Evolutionary conservation across 2,797 vertebrate genomes (phyloP).

Genomic region (Loris lydekkerianus): DNA sequence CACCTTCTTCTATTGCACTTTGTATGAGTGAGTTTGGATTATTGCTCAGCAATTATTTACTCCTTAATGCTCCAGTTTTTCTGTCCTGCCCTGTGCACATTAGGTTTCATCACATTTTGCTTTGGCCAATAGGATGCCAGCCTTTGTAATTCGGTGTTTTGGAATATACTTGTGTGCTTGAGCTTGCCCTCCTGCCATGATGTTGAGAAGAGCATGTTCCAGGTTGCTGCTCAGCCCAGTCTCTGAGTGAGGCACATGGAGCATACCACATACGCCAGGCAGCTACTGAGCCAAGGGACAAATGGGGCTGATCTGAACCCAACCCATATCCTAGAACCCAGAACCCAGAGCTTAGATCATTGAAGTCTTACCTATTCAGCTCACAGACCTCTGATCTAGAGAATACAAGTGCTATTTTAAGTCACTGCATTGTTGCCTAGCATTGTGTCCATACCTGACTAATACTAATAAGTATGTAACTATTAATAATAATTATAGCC

Average conservation of each 20-base stretch:
- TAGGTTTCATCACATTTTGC: not conserved
- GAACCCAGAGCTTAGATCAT: not conserved
- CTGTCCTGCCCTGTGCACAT: not conserved
- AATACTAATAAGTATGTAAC: not conserved
- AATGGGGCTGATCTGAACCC: not conserved
- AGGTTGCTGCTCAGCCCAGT: not conserved
- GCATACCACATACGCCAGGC: not conserved
- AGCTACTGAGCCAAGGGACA: not conserved
- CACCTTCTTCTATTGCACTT: not conserved
- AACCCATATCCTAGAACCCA: not conserved
- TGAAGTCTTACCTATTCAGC: not conserved
- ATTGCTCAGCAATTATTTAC: slow-evolving; percentile 48
- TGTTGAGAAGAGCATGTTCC: not conserved
- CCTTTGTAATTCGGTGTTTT: slow-evolving; percentile 45
- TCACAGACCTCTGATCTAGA: not conserved
- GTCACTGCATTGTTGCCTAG: not conserved
- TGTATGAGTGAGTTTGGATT: not conserved
- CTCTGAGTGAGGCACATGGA: not conserved
- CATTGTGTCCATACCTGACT: not conserved
- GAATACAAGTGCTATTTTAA: not conserved
- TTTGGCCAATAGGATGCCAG: slow-evolving; percentile 27
- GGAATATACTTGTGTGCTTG: slow-evolving; percentile 23
- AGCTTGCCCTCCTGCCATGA: slow-evolving; percentile 1
- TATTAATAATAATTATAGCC: not conserved
- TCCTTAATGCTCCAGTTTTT: not conserved